A percentile compares a stretch with the other conserved stretches of the same genome.
phyloP scores from a whole-genome alignment of 2,888 invertebrate genomes.

The Noctua comes region DNA sequence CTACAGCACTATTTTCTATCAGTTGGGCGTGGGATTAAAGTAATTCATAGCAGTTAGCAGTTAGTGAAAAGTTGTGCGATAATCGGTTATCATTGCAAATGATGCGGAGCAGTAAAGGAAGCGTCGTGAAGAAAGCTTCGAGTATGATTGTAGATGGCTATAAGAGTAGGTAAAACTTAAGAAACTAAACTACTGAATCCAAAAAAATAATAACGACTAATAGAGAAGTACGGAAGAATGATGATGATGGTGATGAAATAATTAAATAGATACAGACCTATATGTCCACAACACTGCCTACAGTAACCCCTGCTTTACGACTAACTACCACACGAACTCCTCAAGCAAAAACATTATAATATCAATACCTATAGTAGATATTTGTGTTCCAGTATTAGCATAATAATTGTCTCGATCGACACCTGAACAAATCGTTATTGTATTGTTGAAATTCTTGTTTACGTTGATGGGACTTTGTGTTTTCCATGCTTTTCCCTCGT shows the following conservation, averaged over 20 bases:
- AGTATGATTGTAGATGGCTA: no score
- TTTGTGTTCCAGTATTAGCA: constrained; percentile 53
- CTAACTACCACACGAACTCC: constrained; percentile 8
- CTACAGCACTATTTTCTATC: no score
- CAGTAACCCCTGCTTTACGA: not conserved
- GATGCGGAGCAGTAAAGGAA: no score
- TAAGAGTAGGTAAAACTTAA: no score
- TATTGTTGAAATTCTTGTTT: constrained; percentile 5
- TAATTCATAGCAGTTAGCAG: no score
- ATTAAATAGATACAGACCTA: constrained; percentile 17
- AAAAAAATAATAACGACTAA: not conserved
- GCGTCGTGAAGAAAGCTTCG: no score
- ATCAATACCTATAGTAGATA: constrained; percentile 7
- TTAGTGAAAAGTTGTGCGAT: no score
- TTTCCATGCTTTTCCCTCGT: not conserved
- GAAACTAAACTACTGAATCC: not conserved
- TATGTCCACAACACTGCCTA: not conserved
- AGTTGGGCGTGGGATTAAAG: no score
- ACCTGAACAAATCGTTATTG: constrained; percentile 55
- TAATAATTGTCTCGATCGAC: constrained; percentile 42
- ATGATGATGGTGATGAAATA: not conserved
- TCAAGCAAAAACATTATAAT: not conserved
- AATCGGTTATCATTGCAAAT: no score
- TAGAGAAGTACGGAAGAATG: not conserved
- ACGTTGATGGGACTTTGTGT: not conserved